phyloP scores from a whole-genome alignment of 2,797 vertebrate species.

The Rhodeus uyekii region DNA sequence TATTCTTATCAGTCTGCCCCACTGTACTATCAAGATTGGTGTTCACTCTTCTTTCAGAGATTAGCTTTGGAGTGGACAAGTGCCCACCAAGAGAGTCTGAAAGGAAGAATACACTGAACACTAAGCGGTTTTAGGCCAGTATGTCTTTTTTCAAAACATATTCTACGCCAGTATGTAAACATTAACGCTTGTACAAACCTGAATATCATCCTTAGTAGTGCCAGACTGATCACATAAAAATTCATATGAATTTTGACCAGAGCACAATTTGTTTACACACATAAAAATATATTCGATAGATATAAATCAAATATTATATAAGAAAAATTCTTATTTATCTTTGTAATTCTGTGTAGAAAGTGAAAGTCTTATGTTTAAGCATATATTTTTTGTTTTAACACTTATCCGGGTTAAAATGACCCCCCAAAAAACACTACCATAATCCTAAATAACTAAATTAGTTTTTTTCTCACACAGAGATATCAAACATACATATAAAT shows the following conservation, averaged over 20 bases:
- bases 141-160: background rate
- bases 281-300: no score
- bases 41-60: constrained; percentile 14
- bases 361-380: no score
- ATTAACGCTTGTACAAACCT: background rate
- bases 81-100: background rate
- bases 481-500: no score
- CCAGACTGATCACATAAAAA: background rate
- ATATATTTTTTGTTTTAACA: no score
- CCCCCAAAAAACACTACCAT: no score
- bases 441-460: no score
- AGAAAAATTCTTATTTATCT: no score
- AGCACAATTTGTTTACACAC: no score
- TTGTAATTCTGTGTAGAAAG: no score
- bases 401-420: no score
- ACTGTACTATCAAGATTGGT: constrained; percentile 28
- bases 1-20: constrained; percentile 18
- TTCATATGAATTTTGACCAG: background rate
- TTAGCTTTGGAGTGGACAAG: background rate
- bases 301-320: no score
- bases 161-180: background rate
- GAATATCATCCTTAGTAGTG: background rate
- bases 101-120: background rate
- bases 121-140: background rate
- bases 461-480: no score